Evolutionary conservation across 2,888 invertebrate species (phyloP), one percentile per base, ranked within the genome.

Genomic region (Muschampia plurimacula): DNA sequence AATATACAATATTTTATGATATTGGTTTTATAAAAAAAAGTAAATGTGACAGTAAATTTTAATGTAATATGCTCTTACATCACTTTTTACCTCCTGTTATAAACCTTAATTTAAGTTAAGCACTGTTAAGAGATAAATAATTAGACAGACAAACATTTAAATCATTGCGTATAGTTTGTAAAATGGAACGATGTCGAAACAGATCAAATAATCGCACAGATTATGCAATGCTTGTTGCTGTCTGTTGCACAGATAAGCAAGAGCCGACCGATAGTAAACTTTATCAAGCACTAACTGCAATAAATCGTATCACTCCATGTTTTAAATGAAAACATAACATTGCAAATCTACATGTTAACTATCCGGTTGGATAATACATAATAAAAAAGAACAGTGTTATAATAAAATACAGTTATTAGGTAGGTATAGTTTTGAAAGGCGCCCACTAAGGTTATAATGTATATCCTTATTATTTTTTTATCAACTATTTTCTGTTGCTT

Each of bases 331-430:
- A 49, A 49, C 49, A 49, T 49, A 49, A 49, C 49, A 49, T n/a
- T n/a, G 49, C 49, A 49, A 49, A 49, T n/a, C 49, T 49, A n/a
- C 7, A 2, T n/a, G n/a, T n/a, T 44, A 44, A 32, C 9, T 4
- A 44, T 44, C 12, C 44, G 12, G 44, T 44, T 10, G 9, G 44
- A 44, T 44, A 44, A 44, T 44, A 44, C 90, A 22, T n/a, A n/a
- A n/a, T n/a, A n/a, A 22, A 22, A 22, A 22, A 0, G 22, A 22
- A 22, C 22, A 22, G 0, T 22, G 22, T 22, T 22, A 32, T 32
- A 3, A 32, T 32, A 32, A 32, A 32, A 32, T 32, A 1, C 32
- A 32, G 32, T 32, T 32, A 32, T 2, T 32, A 32, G 2, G 32
- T 32, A 32, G 32, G 2, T 32, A 32, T 32, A 32, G 32, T 32